These are phyloP conservation scores for Tenodera sinensis DNA, from an alignment of 2,888 invertebrate genomes.

Conservation along the genomic window DNA sequence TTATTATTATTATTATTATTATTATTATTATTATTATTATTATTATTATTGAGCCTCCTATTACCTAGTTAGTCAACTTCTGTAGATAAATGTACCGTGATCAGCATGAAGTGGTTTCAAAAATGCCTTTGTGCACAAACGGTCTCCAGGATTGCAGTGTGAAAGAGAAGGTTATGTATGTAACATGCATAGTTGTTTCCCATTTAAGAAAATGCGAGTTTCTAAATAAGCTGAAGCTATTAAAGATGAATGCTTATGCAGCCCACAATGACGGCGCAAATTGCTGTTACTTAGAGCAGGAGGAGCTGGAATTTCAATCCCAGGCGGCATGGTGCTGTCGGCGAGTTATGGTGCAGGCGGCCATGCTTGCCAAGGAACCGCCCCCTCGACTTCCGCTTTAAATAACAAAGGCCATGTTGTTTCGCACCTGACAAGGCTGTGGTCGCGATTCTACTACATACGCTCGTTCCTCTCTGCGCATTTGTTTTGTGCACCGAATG, in stretches of 20 bases:
- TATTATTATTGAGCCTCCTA: no score
- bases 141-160: no score
- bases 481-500: background rate
- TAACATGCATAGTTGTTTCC: background rate
- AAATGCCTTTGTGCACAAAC: no score
- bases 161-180: no score
- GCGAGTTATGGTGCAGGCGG: background rate
- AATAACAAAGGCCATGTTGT: background rate
- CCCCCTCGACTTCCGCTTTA: background rate
- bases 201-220: background rate
- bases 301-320: conserved; percentile 22
- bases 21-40: no score
- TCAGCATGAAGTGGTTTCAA: no score
- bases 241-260: background rate
- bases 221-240: background rate
- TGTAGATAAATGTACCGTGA: no score
- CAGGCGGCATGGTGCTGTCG: background rate
- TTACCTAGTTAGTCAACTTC: no score
- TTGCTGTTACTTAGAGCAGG: conserved; percentile 26
- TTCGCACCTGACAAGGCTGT: background rate
- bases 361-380: background rate
- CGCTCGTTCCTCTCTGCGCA: background rate
- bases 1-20: no score
- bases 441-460: background rate
- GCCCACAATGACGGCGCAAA: conserved; percentile 12